Base-by-base conservation (phyloP, 1,140 invertebrate genomes). In the Elysia chlorotica region DNA sequence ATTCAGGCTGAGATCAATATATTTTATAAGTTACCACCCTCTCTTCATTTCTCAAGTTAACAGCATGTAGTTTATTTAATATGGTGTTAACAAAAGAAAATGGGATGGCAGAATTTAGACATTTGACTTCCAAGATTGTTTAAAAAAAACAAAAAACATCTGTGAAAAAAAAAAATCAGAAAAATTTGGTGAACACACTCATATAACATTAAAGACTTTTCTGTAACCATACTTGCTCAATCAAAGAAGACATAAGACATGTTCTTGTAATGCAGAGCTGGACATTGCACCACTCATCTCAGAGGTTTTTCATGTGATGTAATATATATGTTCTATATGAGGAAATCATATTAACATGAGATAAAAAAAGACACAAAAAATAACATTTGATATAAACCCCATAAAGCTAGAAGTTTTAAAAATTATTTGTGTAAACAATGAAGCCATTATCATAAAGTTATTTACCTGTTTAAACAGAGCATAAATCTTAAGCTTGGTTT, bases 401-500 rank as follows among this genome's bases (percentile, higher is more conserved):
- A 37, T 19, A 30, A 6, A 41, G 56, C 28, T 31, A 54, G 2
- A 68, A 6, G 35, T n/a, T 10, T 17, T 21, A 10, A 17, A 6
- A 17, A 59, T 25, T 28, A 10, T 17, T 25, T 33, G 36, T 65
- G 35, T 33, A 19, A 65, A 65, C 17, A 61, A 61, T 23, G 6
- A 62, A 28, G 35, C 1, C 17, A 62, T 33, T 30, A 31, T 30
- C 0, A 10, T 48, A 14, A 14, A 19, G 23, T 53, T 28, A 2
- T 37, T 73, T 79, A 89, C 89, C 83, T 90, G 89, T 78, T 92
- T 91, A 79, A 89, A 92, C 19, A 92, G 81, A n/a, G 82, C 90
- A 83, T 92, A 92, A 2, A 92, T 78, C 79, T 90, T 83, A 21
- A 92, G 81, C 81, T 92, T 92, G 0, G 84, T 80, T 30, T 88